A percentile compares a stretch with the other conserved stretches of the same genome.
phyloP scores from a whole-genome alignment of 2,113 vertebrate species.

The Lampris incognitus region DNA sequence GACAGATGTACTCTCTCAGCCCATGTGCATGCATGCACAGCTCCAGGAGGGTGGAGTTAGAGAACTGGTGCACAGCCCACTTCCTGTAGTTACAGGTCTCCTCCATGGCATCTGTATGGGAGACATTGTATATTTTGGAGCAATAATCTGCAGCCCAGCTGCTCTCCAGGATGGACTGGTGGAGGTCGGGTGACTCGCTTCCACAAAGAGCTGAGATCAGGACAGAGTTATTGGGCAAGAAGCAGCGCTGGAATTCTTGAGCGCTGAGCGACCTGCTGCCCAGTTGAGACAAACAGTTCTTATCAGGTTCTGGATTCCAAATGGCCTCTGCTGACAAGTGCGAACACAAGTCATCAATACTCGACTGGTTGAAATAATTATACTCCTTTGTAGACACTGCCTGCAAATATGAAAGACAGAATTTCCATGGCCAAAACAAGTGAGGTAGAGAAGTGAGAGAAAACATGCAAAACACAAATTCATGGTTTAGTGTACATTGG shows the following conservation, averaged over 20 bases:
- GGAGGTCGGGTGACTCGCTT: constrained; percentile 37
- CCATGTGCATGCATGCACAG: constrained; percentile 71
- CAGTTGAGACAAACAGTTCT: constrained; percentile 78
- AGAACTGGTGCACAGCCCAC: constrained; percentile 64
- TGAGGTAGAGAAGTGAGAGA: background rate
- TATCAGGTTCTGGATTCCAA: constrained; percentile 47
- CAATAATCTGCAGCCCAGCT: constrained; percentile 85
- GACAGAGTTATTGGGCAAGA: constrained; percentile 84
- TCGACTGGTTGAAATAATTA: constrained; percentile 76
- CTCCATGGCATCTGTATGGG: constrained; percentile 29
- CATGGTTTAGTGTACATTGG: background rate
- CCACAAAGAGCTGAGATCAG: constrained; percentile 80
- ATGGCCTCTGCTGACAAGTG: constrained; percentile 60
- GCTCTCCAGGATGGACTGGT: constrained; percentile 69
- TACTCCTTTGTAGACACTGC: constrained; percentile 73
- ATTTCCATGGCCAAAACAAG: background rate
- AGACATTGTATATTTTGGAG: constrained; percentile 69
- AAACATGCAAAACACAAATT: background rate
- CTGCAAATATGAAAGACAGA: constrained; percentile 62
- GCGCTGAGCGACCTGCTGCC: constrained; percentile 79
- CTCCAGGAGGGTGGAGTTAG: constrained; percentile 75
- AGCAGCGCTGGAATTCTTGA: constrained; percentile 85
- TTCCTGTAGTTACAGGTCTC: constrained; percentile 77
- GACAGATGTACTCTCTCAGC: constrained; percentile 84
- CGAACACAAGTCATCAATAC: constrained; percentile 83